Percentiles rank a stretch among this genome's conserved stretches.
phyloP scores from a whole-genome alignment of 1,140 invertebrate species.

The Delia radicum region DNA sequence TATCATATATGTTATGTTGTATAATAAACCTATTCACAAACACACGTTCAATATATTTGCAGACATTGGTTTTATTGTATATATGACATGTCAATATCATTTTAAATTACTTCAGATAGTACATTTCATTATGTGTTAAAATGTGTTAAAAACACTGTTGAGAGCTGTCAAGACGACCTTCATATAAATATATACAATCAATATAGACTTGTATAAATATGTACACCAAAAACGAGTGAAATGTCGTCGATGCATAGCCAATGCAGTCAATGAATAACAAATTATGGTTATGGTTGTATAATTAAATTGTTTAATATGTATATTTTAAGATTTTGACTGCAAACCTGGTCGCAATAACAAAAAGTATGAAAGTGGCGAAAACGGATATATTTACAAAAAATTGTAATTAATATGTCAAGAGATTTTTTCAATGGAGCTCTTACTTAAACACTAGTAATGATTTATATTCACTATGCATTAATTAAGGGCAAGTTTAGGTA shows the following conservation, averaged over 20 bases:
- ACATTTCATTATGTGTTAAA: background rate
- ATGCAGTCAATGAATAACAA: too few species aligned
- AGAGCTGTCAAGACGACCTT: background rate
- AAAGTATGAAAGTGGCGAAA: background rate
- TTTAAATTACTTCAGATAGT: background rate
- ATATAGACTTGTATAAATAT: too few species aligned
- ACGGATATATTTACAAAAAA: background rate
- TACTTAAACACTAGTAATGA: background rate
- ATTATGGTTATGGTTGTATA: background rate
- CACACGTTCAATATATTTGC: background rate
- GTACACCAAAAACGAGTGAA: too few species aligned
- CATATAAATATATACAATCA: background rate
- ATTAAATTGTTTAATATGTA: background rate
- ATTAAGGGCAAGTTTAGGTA: too few species aligned
- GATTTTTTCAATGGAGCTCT: background rate
- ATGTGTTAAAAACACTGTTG: background rate
- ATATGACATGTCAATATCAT: slow-evolving; percentile 1
- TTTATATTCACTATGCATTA: too few species aligned
- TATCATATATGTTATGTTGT: too few species aligned
- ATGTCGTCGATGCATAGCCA: too few species aligned
- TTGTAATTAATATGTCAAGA: background rate
- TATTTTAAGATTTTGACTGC: background rate
- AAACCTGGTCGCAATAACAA: background rate
- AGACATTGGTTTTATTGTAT: background rate
- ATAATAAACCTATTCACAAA: background rate